Base-by-base conservation (phyloP, 2,113 vertebrate species). In the Vireo altiloquus region DNA sequence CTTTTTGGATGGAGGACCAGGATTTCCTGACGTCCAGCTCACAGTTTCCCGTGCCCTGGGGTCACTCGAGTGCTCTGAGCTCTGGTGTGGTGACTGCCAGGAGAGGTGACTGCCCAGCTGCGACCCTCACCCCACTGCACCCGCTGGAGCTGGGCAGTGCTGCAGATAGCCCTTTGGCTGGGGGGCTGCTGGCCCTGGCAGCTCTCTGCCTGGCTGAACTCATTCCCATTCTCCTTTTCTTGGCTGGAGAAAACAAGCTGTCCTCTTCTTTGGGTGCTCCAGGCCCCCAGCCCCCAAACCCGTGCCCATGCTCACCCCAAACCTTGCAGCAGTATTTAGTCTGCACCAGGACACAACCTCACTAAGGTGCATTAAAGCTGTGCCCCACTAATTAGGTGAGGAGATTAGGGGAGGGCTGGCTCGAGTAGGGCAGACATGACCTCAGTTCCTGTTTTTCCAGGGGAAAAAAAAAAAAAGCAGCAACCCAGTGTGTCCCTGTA, bases 391-490 rank as follows among this genome's bases (percentile, higher is more conserved):
- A 88, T 91, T 79, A 69, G 94, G 80, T 74, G 80, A 5, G 15
- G 66, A 79, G 91, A 92, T 90, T 70, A 91, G 66, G 64, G 83
- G 82, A 66, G 88, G 93, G 93, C 76, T 17, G 11, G 21, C 2
- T 2, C 3, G 0, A 50, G 76, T 89, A n/a, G 15, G 65, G 74
- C 87, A 97, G 95, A 97, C 95, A 70, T 95, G 95, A 96, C 88
- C 90, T 96, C 96, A 95, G 94, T 96, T 96, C 95, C 94, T 96
- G 95, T 96, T 97, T 96, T 77, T 74, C 37, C 54, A 28, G 39
- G 60, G 16, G 8, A 66, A 72, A 42, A 72, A 42, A 60, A 60
- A 66, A 46, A 13, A 72, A 46, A 10, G 1, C 74, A 71, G 44
- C 57, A 50, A 61, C 28, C 5, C 3, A 3, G 30, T 1, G 0